Evolutionary conservation across 2,113 vertebrate species (phyloP).

Genomic region (Cisticola juncidis): DNA sequence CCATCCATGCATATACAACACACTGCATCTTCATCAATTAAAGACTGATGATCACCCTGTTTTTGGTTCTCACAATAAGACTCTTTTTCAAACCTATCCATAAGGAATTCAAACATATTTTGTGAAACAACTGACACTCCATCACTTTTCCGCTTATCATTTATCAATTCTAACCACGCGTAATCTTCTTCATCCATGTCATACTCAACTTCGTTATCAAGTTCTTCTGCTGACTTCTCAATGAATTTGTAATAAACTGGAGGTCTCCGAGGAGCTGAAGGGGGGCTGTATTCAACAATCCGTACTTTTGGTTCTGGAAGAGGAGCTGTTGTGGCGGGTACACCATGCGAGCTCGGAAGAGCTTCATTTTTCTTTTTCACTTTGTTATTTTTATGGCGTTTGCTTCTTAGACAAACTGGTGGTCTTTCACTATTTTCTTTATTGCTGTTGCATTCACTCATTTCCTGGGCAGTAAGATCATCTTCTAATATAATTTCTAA

Average conservation of each 20-base stretch:
- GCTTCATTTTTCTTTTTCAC: slow-evolving; percentile 87
- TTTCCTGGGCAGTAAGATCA: slow-evolving; percentile 91
- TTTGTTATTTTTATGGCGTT: slow-evolving; percentile 86
- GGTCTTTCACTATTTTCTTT: slow-evolving; percentile 93
- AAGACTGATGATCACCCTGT: slow-evolving; percentile 83
- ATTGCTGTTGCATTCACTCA: slow-evolving; percentile 95
- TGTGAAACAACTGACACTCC: slow-evolving; percentile 89
- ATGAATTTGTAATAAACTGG: slow-evolving; percentile 85
- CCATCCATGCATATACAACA: slow-evolving; percentile 97
- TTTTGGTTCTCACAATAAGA: slow-evolving; percentile 90
- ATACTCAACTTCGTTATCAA: slow-evolving; percentile 95
- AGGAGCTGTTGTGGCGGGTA: slow-evolving; percentile 60
- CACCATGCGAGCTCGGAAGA: slow-evolving; percentile 73
- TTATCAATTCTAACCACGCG: slow-evolving; percentile 94
- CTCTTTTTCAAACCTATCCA: slow-evolving; percentile 97
- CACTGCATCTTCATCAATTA: slow-evolving; percentile 92
- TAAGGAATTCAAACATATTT: slow-evolving; percentile 94
- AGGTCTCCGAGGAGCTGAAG: slow-evolving; percentile 85
- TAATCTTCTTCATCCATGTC: slow-evolving; percentile 99
- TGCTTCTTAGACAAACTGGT: slow-evolving; percentile 82
- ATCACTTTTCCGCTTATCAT: slow-evolving; percentile 87
- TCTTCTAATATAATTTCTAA: slow-evolving; percentile 90
- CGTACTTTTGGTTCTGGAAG: slow-evolving; percentile 91
- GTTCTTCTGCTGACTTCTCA: slow-evolving; percentile 92
- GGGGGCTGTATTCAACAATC: slow-evolving; percentile 92